Base-by-base conservation (phyloP, 2,113 vertebrate genomes). In the Equus quagga region DNA sequence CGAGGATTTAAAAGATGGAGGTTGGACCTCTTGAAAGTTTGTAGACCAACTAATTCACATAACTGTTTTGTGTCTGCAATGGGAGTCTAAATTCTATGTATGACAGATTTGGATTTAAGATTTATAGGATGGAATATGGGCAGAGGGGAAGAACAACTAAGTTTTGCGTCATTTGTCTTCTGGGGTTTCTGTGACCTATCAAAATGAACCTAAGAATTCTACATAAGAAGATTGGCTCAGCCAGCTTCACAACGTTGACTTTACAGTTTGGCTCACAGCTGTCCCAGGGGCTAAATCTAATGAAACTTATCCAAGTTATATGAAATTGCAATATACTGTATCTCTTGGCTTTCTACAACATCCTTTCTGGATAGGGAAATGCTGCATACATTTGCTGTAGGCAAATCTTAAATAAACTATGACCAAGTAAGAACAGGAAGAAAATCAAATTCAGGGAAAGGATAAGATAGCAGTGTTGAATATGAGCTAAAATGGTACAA, bases 391-490 rank as follows among this genome's bases (percentile, higher is more conserved):
- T 75, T 92, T 14, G 82, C 88, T 62, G 18, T 18, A 56, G 79
- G 94, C 88, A 31, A 19, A 78, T 56, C 64, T 92, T 96, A 28
- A 97, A 89, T 85, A 91, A 92, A 56, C 33, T 65, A 49, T 28
- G 83, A 69, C n/a, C 6, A 0, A 41, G 49, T 3, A 2, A 78
- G 56, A 60, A 31, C 70, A 31, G 24, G 24, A n/a, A 28, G 26
- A 24, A 23, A 41, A 84, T 18, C 4, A 28, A n/a, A 0, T 28
- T 70, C 6, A 26, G 26, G 14, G 56, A 75, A 64, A 0, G 44
- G 49, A 24, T 23, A 49, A 64, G 54, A 49, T 3, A 1, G 11
- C 3, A 0, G 0, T 24, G 33, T 31, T 36, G 26, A 58, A 7
- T 24, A n/a, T 8, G 46, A 54, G 36, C 58, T 72, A 10, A 19